Evolutionary conservation across 1,140 invertebrate species (phyloP).

Genomic region (Belonocnema kinseyi): DNA sequence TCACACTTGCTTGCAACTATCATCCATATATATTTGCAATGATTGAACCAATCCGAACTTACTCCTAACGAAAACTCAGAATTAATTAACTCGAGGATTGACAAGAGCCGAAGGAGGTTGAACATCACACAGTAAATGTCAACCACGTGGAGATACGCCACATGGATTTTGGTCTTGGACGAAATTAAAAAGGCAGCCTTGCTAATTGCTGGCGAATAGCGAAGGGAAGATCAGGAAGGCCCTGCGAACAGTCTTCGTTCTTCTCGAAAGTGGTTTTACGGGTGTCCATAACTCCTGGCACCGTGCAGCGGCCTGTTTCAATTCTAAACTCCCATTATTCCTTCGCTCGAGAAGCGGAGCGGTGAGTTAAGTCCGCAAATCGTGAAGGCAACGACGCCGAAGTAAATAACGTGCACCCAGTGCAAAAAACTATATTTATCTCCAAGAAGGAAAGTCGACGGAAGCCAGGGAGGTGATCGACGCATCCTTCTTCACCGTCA

Average conservation of each 20-base stretch:
- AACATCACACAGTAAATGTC: not conserved
- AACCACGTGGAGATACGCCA: not conserved
- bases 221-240: slow-evolving; percentile 4
- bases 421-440: slow-evolving; percentile 18
- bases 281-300: slow-evolving; percentile 10
- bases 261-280: slow-evolving; percentile 17
- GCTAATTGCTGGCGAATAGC: slow-evolving; percentile 1
- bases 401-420: slow-evolving; percentile 12
- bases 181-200: slow-evolving; percentile 15
- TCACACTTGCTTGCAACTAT: no score
- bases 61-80: not conserved
- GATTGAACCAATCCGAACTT: not conserved
- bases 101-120: not conserved
- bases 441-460: slow-evolving; percentile 9
- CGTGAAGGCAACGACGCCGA: not conserved
- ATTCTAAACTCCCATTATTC: slow-evolving; percentile 19
- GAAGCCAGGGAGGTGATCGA: slow-evolving; percentile 10
- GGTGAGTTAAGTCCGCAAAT: slow-evolving; percentile 13
- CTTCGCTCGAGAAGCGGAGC: slow-evolving; percentile 9
- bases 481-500: slow-evolving; percentile 3
- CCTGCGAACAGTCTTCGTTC: not conserved
- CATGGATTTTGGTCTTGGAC: not conserved
- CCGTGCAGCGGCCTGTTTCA: not conserved
- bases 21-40: no score
- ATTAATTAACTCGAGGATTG: not conserved